Percentiles rank a stretch among this genome's conserved stretches.
Conservation (phyloP, 2,113 vertebrate species). For the Genyomyrus donnyi region DNA sequence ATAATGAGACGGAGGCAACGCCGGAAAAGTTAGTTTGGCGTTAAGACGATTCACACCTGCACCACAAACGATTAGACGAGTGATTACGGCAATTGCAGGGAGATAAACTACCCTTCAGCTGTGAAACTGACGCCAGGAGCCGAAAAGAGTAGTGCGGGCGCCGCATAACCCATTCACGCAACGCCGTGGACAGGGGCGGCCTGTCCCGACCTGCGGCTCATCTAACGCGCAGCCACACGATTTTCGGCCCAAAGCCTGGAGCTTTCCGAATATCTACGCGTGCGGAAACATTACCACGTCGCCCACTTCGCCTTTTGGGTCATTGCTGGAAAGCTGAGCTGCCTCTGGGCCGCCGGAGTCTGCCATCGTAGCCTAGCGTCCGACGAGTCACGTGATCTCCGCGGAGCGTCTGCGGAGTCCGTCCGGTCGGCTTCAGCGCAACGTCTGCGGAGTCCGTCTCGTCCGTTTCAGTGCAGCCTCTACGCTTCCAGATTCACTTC, state of each 20-base stretch:
- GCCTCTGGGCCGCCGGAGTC: conserved; percentile 48
- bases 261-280: not conserved
- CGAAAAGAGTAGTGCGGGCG: not conserved
- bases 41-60: not conserved
- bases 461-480: not conserved
- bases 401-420: not conserved
- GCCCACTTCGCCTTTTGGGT: conserved; percentile 33
- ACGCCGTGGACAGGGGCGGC: conserved; percentile 9
- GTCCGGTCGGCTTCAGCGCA: not conserved
- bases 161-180: not conserved
- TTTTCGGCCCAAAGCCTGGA: not conserved
- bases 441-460: not conserved
- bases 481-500: not conserved
- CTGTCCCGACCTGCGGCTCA: not conserved
- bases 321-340: conserved; percentile 40
- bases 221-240: not conserved
- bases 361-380: conserved; percentile 40
- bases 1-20: not conserved
- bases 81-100: not conserved
- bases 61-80: not conserved
- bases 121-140: not conserved
- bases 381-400: not conserved
- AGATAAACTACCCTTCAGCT: not conserved
- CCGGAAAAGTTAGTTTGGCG: not conserved
- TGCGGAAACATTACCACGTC: conserved; percentile 35